Conservation (phyloP, 1,140 invertebrate genomes). For the Trachymyrmex cornetzi region DNA sequence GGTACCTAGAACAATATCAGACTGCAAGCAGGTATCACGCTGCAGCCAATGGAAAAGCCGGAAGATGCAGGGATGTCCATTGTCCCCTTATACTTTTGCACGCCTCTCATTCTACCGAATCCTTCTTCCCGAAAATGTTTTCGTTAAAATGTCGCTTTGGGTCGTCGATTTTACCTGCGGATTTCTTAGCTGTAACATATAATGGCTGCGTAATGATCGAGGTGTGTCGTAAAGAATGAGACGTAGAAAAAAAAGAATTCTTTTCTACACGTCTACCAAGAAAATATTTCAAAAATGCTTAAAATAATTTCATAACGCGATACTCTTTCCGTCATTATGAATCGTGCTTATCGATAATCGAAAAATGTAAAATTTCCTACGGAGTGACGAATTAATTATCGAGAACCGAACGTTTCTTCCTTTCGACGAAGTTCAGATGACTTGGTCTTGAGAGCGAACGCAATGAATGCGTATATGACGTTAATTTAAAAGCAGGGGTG, state of each 20-base stretch:
- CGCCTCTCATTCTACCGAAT: neutral
- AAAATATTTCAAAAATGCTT: neutral
- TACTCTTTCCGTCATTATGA: neutral
- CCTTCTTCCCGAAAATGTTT: constrained; percentile 62
- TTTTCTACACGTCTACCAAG: neutral
- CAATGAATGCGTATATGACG: neutral
- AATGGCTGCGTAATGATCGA: constrained; percentile 40
- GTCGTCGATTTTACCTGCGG: constrained; percentile 25
- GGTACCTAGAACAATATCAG: constrained; percentile 46
- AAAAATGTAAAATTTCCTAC: neutral
- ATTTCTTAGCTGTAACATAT: constrained; percentile 7
- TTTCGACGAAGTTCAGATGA: neutral
- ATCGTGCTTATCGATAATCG: constrained; percentile 16
- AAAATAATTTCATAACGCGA: neutral
- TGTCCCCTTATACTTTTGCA: constrained; percentile 51
- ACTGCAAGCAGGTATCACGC: constrained; percentile 31
- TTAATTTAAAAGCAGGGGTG: neutral
- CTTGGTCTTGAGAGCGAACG: neutral
- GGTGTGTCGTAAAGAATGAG: constrained; percentile 5
- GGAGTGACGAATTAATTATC: neutral
- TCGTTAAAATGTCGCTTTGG: neutral
- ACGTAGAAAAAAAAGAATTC: neutral
- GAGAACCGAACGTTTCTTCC: neutral
- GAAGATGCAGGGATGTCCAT: constrained; percentile 55
- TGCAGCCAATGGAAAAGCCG: constrained; percentile 43